A percentile compares a stretch with the other conserved stretches of the same genome.
Evolutionary conservation across 2,888 invertebrate species (phyloP).

Genomic region (Xiphydria camelus): DNA sequence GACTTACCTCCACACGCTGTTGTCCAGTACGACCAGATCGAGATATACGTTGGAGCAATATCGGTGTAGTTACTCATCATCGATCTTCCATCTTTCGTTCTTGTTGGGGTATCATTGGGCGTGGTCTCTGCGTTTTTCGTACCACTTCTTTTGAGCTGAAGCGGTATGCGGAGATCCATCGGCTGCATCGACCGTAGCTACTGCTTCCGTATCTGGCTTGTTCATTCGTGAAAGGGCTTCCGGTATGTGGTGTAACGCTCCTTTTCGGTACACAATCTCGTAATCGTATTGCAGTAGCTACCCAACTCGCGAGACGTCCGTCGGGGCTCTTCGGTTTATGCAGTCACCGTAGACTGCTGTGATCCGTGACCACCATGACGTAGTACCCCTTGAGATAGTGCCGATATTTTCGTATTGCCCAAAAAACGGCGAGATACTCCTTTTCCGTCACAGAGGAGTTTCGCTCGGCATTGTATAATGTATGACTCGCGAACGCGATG

Average conservation of each 20-base stretch:
- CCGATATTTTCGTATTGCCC: not conserved
- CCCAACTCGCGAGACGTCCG: constrained; percentile 24
- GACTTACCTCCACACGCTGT: constrained; percentile 23
- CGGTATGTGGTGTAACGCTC: not conserved
- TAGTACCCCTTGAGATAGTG: not conserved
- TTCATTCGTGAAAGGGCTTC: constrained; percentile 16
- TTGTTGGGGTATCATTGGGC: constrained; percentile 3
- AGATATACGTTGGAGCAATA: not conserved
- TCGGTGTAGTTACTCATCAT: not conserved
- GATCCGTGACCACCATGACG: constrained; percentile 28
- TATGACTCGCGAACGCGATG: not conserved
- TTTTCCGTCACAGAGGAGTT: not conserved
- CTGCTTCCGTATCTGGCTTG: constrained; percentile 14
- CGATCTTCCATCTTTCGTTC: not conserved
- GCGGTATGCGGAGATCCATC: no score
- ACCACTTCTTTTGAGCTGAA: not conserved
- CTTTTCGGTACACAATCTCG: constrained; percentile 12
- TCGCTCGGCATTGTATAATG: not conserved
- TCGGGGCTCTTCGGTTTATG: constrained; percentile 25
- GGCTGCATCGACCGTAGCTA: constrained; percentile 10
- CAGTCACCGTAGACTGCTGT: constrained; percentile 27
- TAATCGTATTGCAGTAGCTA: constrained; percentile 21
- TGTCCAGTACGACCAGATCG: not conserved
- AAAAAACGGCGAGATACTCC: not conserved
- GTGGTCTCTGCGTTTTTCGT: not conserved